Conservation (phyloP, 1,140 invertebrate genomes). For the Neodiprion lecontei region DNA sequence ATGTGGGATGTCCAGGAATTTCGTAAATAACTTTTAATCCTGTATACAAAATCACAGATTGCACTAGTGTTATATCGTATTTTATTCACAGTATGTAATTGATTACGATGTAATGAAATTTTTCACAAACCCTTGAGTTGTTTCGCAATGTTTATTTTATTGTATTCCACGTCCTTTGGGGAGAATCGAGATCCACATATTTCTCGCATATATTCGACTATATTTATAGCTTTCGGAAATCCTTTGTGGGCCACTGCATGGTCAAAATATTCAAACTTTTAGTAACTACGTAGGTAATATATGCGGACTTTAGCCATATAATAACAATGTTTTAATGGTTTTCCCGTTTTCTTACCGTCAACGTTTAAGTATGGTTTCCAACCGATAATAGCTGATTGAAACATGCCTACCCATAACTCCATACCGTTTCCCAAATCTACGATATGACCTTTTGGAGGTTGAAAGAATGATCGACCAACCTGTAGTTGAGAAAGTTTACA, state of each 20-base stretch:
- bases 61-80: not conserved
- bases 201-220: conserved; percentile 57
- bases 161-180: not conserved
- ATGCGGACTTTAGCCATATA: not conserved
- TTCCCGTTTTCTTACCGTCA: conserved; percentile 64
- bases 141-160: conserved; percentile 19
- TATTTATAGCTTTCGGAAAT: conserved; percentile 63
- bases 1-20: conserved; percentile 54
- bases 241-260: conserved; percentile 70
- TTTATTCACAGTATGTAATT: not conserved
- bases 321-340: not conserved
- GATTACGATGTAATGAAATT: not conserved
- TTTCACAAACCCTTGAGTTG: not conserved
- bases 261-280: conserved; percentile 29
- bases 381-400: conserved; percentile 76
- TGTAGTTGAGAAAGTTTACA: conserved; percentile 30
- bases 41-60: conserved; percentile 41
- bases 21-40: conserved; percentile 59
- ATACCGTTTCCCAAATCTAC: conserved; percentile 67
- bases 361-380: conserved; percentile 77
- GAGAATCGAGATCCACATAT: not conserved
- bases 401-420: conserved; percentile 76
- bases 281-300: not conserved
- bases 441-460: conserved; percentile 45
- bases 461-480: conserved; percentile 66